Conservation (phyloP, 1,140 invertebrate species). For the Asbolus verrucosus region DNA sequence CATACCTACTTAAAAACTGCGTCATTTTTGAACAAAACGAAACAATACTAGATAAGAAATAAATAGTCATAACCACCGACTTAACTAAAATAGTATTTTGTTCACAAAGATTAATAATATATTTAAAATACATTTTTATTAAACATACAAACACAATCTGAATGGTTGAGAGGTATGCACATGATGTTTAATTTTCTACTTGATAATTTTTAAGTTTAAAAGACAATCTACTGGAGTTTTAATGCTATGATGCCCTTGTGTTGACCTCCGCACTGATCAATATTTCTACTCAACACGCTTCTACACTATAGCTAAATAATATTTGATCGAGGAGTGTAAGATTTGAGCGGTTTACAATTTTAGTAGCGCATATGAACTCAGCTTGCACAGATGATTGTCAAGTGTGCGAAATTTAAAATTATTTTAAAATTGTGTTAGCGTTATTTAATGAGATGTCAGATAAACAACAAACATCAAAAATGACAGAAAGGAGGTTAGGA, state of each 20-base stretch:
- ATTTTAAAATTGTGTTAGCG: neutral
- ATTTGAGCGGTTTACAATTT: conserved; percentile 40
- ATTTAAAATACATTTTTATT: no score
- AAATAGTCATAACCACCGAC: no score
- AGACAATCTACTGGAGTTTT: conserved; percentile 14
- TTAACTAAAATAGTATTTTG: no score
- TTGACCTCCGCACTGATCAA: conserved; percentile 42
- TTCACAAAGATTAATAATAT: no score
- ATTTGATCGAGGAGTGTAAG: conserved; percentile 38
- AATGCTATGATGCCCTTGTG: conserved; percentile 36
- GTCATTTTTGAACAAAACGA: no score
- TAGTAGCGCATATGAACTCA: conserved; percentile 40
- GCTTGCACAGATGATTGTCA: conserved; percentile 24
- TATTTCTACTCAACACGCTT: conserved; percentile 39
- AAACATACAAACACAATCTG: no score
- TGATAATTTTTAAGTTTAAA: conserved; percentile 18
- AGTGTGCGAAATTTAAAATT: conserved; percentile 19
- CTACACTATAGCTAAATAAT: conserved; percentile 35
- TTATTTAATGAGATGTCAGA: conserved; percentile 52
- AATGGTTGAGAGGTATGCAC: no score
- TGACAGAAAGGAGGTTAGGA: conserved; percentile 66
- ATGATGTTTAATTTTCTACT: no score
- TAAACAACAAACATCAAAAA: conserved; percentile 52
- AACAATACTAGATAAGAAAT: no score
- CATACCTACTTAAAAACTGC: no score